These are phyloP conservation scores for Melanostoma scalare DNA, from an alignment of 2,888 invertebrate species.

Conservation along the genomic window DNA sequence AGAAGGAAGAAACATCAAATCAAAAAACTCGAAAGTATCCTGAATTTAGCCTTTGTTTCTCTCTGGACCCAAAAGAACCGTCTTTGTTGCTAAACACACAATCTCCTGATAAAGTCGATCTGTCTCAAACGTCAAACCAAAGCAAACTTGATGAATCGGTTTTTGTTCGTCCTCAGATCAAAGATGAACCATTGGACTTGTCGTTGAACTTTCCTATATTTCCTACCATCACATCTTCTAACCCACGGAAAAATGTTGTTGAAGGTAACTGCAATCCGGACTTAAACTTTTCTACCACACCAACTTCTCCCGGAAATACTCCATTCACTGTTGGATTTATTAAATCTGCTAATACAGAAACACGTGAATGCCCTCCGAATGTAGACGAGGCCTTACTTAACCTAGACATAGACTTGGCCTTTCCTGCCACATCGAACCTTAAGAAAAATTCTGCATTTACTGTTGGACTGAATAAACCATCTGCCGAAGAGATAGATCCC, in stretches of 20 bases:
- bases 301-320: background rate
- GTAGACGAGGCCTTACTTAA: background rate
- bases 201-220: constrained; percentile 28
- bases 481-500: background rate
- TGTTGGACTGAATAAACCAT: background rate
- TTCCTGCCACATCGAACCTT: constrained; percentile 9
- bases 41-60: constrained; percentile 49
- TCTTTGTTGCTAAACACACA: constrained; percentile 30
- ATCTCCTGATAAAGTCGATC: constrained; percentile 13
- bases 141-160: constrained; percentile 22
- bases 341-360: background rate
- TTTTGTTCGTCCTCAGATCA: constrained; percentile 48
- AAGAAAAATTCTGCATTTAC: background rate
- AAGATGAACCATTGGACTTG: constrained; percentile 54
- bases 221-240: background rate
- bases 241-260: background rate
- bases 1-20: background rate
- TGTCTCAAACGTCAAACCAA: background rate
- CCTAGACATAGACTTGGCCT: constrained; percentile 42
- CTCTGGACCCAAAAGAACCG: constrained; percentile 17
- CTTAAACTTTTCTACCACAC: constrained; percentile 41
- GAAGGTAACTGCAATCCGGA: constrained; percentile 20
- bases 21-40: constrained; percentile 37
- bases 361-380: too few species aligned
- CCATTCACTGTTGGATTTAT: background rate